phyloP scores from a whole-genome alignment of 2,113 vertebrate species.

The Pangasianodon hypophthalmus region DNA sequence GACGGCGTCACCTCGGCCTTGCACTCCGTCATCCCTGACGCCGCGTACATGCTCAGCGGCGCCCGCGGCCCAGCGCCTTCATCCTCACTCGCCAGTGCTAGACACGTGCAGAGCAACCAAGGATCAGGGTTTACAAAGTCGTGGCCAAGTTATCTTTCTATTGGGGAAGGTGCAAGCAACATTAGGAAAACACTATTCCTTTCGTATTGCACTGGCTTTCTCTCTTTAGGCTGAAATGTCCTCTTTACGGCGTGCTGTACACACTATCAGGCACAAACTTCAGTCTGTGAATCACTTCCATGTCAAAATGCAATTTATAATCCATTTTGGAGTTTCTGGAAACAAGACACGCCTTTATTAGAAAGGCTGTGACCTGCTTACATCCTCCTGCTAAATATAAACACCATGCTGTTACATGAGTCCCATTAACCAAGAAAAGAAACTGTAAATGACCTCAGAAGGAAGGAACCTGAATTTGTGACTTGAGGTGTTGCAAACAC shows the following conservation, averaged over 20 bases:
- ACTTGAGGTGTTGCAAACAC: conserved; percentile 11
- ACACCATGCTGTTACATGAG: conserved; percentile 11
- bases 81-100: conserved; percentile 66
- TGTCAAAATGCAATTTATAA: not conserved
- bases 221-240: not conserved
- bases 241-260: not conserved
- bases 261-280: not conserved
- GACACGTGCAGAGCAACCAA: conserved; percentile 1
- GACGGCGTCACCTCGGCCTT: conserved; percentile 92
- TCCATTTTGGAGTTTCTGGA: conserved; percentile 18
- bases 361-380: conserved; percentile 7
- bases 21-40: conserved; percentile 81
- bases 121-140: not conserved
- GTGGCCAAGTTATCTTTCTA: not conserved
- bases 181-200: not conserved
- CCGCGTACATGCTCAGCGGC: conserved; percentile 65
- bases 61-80: conserved; percentile 50
- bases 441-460: not conserved
- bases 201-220: not conserved
- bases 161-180: not conserved
- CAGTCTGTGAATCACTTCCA: conserved; percentile 17
- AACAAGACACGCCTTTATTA: conserved; percentile 10
- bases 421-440: not conserved
- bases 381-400: conserved; percentile 9
- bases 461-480: not conserved